Base-by-base conservation (phyloP, 2,113 vertebrate genomes). In the Riparia riparia region DNA sequence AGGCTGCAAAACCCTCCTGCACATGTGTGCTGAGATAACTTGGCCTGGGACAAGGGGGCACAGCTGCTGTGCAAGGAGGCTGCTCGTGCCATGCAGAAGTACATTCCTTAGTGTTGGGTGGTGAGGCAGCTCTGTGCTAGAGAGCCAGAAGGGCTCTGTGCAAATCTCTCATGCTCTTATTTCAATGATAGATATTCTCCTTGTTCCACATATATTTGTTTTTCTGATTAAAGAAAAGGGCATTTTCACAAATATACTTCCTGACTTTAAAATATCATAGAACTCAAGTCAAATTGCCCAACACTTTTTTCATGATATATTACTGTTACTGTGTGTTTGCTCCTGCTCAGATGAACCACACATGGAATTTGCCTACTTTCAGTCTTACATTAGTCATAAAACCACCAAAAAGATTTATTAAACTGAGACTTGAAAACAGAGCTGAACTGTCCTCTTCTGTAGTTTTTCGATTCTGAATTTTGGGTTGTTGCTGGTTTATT, bases 321-420 rank as follows among this genome's bases (percentile, higher is more conserved):
- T 83, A 34, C 58, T 71, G 77, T 78, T 84, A 26, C 37, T 82
- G 53, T 10, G 4, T 69, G 53, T 91, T 94, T 94, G 72, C 37
- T 91, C 54, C 69, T 79, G 37, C 45, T 89, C 42, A 69, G 60
- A 78, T n/a, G 70, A 92, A 91, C 83, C 89, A 61, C 77, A 89
- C 81, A 87, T 87, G 61, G 86, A 95, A 88, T 95, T 91, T 93
- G 77, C 81, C 64, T 89, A 37, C 77, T 89, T 91, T 94, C 81
- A 82, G 77, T 78, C 54, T 76, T 76, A 76, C 8, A 37, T 96
- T 93, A 95, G 74, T 87, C 81, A 80, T 57, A 87, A 96, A 94
- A 89, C 78, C 84, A 94, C 89, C n/a, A 49, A 57, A 89, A 89
- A 69, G 69, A 79, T 87, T 89, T 94, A 74, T 93, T 80, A 79